These are phyloP conservation scores for Podilymbus podiceps DNA, from an alignment of 2,113 vertebrate species.

Conservation along the genomic window DNA sequence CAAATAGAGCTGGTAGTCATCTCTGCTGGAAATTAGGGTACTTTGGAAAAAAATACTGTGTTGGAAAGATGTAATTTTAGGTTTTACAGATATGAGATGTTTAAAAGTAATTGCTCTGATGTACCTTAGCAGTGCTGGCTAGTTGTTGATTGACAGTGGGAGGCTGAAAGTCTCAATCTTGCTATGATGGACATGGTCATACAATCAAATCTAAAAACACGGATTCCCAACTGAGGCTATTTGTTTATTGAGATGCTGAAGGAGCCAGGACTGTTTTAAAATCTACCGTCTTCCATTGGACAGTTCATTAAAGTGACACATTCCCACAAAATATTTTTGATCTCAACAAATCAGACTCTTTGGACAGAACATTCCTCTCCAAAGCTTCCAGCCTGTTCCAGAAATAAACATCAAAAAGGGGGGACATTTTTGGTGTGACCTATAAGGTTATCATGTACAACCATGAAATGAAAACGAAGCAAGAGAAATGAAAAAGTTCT, in stretches of 20 bases:
- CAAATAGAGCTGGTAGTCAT: neutral
- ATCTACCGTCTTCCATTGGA: neutral
- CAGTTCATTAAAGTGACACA: neutral
- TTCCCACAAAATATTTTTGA: conserved; percentile 7
- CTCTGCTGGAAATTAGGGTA: neutral
- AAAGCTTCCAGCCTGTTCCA: conserved; percentile 8
- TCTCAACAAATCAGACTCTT: conserved; percentile 23
- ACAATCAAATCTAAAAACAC: neutral
- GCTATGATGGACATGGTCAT: neutral
- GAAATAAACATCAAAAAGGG: conserved; percentile 43
- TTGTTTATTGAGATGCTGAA: conserved; percentile 14
- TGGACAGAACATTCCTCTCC: conserved; percentile 24
- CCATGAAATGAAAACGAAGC: neutral
- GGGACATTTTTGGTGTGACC: neutral
- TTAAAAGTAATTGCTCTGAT: neutral
- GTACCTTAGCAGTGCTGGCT: neutral
- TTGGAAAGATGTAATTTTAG: neutral
- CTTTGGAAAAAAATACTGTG: neutral
- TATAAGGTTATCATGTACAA: conserved; percentile 9
- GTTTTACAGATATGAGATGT: neutral
- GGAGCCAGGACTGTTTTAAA: neutral
- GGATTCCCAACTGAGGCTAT: neutral
- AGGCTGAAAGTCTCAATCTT: neutral
- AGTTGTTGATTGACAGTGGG: neutral
- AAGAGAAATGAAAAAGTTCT: neutral